Conservation (phyloP, 2,888 invertebrate genomes). For the Drosophila siamana region DNA sequence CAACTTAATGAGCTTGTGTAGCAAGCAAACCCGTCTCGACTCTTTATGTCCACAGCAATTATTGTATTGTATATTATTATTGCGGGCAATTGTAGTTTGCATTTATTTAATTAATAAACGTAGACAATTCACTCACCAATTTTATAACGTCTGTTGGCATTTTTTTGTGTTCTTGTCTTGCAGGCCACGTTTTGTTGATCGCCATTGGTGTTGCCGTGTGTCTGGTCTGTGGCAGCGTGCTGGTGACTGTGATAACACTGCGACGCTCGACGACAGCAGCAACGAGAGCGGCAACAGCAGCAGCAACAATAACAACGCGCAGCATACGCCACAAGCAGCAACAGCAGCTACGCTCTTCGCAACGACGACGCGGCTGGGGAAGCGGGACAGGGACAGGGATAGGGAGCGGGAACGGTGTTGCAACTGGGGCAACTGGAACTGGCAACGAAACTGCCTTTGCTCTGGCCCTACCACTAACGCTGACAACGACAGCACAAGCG, state of each 20-base stretch:
- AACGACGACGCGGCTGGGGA: conserved; percentile 56
- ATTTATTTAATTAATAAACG: neutral
- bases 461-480: conserved; percentile 85
- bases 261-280: conserved; percentile 70
- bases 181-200: conserved; percentile 81
- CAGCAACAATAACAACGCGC: conserved; percentile 48
- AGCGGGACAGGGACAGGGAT: conserved; percentile 12
- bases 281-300: conserved; percentile 51
- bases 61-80: conserved; percentile 2
- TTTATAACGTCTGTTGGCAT: neutral
- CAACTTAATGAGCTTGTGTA: neutral
- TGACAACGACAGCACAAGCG: conserved; percentile 68
- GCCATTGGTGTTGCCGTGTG: conserved; percentile 82
- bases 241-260: conserved; percentile 79
- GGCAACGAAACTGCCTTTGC: conserved; percentile 74
- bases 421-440: conserved; percentile 27
- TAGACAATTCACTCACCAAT: conserved; percentile 1
- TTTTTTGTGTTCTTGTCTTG: conserved; percentile 12
- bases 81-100: neutral
- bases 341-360: conserved; percentile 56
- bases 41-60: conserved; percentile 6
- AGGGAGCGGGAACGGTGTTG: conserved; percentile 57
- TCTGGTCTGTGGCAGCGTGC: conserved; percentile 81
- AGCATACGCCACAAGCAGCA: conserved; percentile 39
- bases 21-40: neutral